Base-by-base conservation (phyloP, 92 coral and sea anemone genomes). In the Actinernus sp. region DNA sequence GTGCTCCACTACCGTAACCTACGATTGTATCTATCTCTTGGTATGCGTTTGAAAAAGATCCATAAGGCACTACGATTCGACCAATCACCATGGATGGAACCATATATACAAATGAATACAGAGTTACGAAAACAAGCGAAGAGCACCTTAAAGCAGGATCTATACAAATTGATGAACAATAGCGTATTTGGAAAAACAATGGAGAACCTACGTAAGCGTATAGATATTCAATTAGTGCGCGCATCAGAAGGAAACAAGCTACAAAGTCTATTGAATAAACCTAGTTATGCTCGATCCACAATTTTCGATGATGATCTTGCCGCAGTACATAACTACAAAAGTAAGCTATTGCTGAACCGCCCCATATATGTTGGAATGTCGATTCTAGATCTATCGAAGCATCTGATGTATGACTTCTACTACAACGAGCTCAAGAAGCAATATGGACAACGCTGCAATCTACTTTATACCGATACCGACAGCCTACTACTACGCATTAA, bases 381-480 rank as follows among this genome's bases (percentile, higher is more conserved):
- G 1, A 45, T 76, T 9, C 52, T 76, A 4, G 83, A 76, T 11
- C 24, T 67, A 0, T 45, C 54, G n/a, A 77, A 77, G 31, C 48
- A 18, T 5, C 56, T 68, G 8, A 77, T 77, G 78, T 77, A 54
- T 16, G 59, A 68, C 3, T 63, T 74, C 43, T 64, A 31, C 27
- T 74, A 68, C 31, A 38, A 67, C 0, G 16, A 55, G 0, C 19
- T 77, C 16, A 77, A 77, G n/a, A 20, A 16, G 11, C 30, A 68
- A 26, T 78, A 68, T 47, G 61, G 69, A 1, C 21, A 72, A 14
- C 14, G 24, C 0, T 41, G 59, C 20, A 31, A 58, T 12, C 30
- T 76, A 1, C 34, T 76, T 0, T 76, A 66, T 36, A 76, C 77
- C n/a, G 84, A 56, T 43, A 78, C 85, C 0, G 85, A 78, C 69